A percentile compares a stretch with the other conserved stretches of the same genome.
Conservation (phyloP, 2,113 vertebrate species). For the Bettongia penicillata region DNA sequence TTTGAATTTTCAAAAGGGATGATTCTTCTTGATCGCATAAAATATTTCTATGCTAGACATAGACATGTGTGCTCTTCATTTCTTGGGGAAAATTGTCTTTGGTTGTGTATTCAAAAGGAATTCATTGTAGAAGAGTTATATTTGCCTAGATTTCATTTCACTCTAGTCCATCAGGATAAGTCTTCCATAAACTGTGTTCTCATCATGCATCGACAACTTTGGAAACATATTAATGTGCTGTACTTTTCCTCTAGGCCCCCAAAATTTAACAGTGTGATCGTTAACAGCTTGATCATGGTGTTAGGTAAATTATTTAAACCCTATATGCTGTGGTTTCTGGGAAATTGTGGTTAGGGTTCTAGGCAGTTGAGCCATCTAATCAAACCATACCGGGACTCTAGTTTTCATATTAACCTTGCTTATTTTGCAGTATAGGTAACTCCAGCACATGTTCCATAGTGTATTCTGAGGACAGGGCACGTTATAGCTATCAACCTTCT, state of each 20-base stretch:
- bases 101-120: slow-evolving; percentile 72
- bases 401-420: slow-evolving; percentile 2
- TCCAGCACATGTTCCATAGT: neutral
- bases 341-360: neutral
- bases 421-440: slow-evolving; percentile 16
- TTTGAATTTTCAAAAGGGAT: slow-evolving; percentile 79
- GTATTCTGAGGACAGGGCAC: neutral
- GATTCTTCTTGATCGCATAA: slow-evolving; percentile 78
- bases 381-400: neutral
- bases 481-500: slow-evolving; percentile 29
- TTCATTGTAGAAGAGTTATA: slow-evolving; percentile 60
- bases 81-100: slow-evolving; percentile 75
- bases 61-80: slow-evolving; percentile 76
- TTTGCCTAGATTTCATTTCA: slow-evolving; percentile 45
- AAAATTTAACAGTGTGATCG: slow-evolving; percentile 55
- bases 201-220: slow-evolving; percentile 64
- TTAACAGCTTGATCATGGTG: slow-evolving; percentile 50
- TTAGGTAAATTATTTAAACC: slow-evolving; percentile 24
- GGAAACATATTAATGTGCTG: slow-evolving; percentile 53
- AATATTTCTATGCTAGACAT: slow-evolving; percentile 78
- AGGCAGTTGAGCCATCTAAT: neutral
- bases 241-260: slow-evolving; percentile 59
- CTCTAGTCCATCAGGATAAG: slow-evolving; percentile 40
- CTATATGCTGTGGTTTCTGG: neutral
- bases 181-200: slow-evolving; percentile 59